A percentile compares a stretch with the other conserved stretches of the same genome.
Evolutionary conservation across 2,888 invertebrate species (phyloP).

Genomic region (Baccha elongata): DNA sequence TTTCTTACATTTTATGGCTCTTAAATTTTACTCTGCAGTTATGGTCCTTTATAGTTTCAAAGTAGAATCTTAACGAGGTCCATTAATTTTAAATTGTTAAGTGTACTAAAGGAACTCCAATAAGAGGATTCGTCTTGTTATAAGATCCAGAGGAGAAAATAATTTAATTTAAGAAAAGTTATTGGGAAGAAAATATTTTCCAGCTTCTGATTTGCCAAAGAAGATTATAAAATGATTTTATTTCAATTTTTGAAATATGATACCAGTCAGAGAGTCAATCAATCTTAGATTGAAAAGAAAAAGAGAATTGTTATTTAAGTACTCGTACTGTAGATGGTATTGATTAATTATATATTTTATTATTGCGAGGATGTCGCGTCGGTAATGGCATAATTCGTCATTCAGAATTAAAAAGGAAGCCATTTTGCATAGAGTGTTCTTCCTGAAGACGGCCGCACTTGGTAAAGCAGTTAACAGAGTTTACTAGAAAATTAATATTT

Average conservation of each 20-base stretch:
- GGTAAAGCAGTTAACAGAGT: too few species aligned
- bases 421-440: too few species aligned
- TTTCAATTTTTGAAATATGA: background rate
- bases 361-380: too few species aligned
- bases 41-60: background rate
- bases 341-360: background rate
- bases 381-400: too few species aligned
- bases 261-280: background rate
- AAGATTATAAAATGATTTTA: slow-evolving; percentile 2
- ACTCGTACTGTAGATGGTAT: background rate
- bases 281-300: background rate
- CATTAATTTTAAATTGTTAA: too few species aligned
- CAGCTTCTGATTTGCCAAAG: too few species aligned
- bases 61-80: too few species aligned
- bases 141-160: background rate
- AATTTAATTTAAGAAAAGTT: slow-evolving; percentile 8
- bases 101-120: too few species aligned
- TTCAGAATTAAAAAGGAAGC: too few species aligned
- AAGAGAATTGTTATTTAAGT: background rate
- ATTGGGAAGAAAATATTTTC: background rate
- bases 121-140: background rate
- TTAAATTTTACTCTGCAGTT: background rate
- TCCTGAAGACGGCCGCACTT: too few species aligned
- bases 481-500: too few species aligned
- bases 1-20: background rate